Evolutionary conservation across 2,888 invertebrate species (phyloP), one percentile per base, ranked within the genome.

Genomic region (Acheta domesticus): DNA sequence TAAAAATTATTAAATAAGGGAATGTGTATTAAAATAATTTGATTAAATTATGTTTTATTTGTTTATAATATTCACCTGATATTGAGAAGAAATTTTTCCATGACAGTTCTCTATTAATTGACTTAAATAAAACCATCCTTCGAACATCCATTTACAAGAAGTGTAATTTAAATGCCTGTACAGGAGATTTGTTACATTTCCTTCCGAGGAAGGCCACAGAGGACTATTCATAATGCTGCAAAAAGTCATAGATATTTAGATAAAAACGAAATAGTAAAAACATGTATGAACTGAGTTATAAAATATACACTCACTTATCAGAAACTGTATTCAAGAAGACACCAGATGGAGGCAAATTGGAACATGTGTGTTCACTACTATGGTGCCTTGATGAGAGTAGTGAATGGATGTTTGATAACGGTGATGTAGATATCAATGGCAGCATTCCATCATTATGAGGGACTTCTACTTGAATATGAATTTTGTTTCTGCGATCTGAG

Each of bases 71-170:
- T 36, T 36, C 36, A 78, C 78, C 78, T 78, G 78, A n/a, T n/a
- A 49, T 14, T 12, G 21, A 49, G 74, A 48, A 74, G 20, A 49
- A 11, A 78, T 23, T 78, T 78, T 78, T 78, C 78, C 78, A 74
- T 74, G 48, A 48, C 78, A 78, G 48, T 19, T 48, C 11, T 78
- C 78, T 14, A 74, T 74, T 11, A 78, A 49, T 14, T 74, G 16
- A 49, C 48, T 78, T 49, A 78, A 74, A 11, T 78, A 49, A 78
- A 78, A 78, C 78, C 78, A 78, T n/a, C 74, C 78, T 49, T 78
- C 78, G 48, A 78, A 78, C 8, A 2, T 16, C 78, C 78, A 78
- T 14, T 19, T 74, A 49, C 78, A 78, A 5, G 74, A 74, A 21
- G 36, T 36, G 19, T 74, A 49, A 75, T 78, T 78, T 14, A 78